Conservation (phyloP, 1,140 invertebrate genomes). For the Notospermus geniculatus region DNA sequence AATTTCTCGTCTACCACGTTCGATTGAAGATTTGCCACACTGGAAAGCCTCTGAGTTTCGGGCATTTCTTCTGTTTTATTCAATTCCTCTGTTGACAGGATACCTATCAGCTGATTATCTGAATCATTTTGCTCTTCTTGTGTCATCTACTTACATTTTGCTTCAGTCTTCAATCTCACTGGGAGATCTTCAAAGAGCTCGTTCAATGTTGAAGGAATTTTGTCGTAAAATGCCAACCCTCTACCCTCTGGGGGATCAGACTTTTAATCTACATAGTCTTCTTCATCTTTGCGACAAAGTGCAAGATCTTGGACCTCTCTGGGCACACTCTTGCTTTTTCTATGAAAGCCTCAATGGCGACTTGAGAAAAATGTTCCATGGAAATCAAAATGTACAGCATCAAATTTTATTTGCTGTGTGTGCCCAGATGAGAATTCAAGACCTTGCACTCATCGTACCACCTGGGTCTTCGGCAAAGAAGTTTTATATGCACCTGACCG, state of each 20-base stretch:
- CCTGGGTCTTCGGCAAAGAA: no score
- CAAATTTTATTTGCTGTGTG: conserved; percentile 13
- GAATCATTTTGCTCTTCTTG: conserved; percentile 18
- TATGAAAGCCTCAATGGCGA: conserved; percentile 26
- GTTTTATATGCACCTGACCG: no score
- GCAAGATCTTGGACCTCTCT: conserved; percentile 23
- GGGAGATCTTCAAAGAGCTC: conserved; percentile 13
- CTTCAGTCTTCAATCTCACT: conserved; percentile 14
- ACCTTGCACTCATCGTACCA: no score
- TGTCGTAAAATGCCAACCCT: conserved; percentile 6
- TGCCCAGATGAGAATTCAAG: no score
- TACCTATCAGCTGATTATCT: conserved; percentile 7
- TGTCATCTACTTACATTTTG: conserved; percentile 21
- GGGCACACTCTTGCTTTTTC: conserved; percentile 24
- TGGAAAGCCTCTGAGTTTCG: conserved; percentile 30
- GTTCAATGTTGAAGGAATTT: conserved; percentile 17
- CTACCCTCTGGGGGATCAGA: conserved; percentile 20
- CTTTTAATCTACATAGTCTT: conserved; percentile 23
- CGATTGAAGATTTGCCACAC: conserved; percentile 18
- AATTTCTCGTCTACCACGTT: conserved; percentile 25
- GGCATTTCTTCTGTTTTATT: conserved; percentile 22
- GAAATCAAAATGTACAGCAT: conserved; percentile 23
- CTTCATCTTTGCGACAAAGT: conserved; percentile 19
- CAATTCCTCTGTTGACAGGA: conserved; percentile 15
- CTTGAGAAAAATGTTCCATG: conserved; percentile 22